Percentiles rank a stretch among this genome's conserved stretches.
Evolutionary conservation across 2,888 invertebrate genomes (phyloP).

Genomic region (Mystacides longicornis): DNA sequence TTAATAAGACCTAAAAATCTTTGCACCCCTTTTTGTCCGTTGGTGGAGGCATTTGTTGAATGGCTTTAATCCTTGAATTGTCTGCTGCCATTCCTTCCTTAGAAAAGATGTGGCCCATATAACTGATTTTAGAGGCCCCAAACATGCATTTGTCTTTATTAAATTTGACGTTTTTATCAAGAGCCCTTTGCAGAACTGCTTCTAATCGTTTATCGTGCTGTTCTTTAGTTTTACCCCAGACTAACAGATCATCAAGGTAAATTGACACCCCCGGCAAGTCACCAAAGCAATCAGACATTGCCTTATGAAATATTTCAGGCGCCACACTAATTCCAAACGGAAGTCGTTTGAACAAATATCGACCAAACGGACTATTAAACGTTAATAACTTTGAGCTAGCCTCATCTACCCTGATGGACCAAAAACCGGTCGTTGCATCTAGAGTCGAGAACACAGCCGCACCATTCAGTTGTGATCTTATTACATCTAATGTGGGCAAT

Average conservation of each 20-base stretch:
- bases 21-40: slow-evolving; percentile 15
- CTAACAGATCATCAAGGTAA: slow-evolving; percentile 5
- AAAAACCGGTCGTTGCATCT: neutral
- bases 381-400: neutral
- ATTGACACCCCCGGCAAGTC: slow-evolving; percentile 4
- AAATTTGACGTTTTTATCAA: slow-evolving; percentile 7
- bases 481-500: slow-evolving; percentile 3
- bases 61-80: slow-evolving; percentile 16
- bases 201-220: neutral
- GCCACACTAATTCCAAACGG: slow-evolving; percentile 6
- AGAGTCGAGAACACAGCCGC: neutral
- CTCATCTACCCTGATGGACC: neutral
- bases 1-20: slow-evolving; percentile 23
- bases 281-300: slow-evolving; percentile 3
- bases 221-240: neutral
- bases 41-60: slow-evolving; percentile 11
- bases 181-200: neutral
- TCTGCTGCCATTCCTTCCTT: slow-evolving; percentile 20
- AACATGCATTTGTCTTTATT: slow-evolving; percentile 22
- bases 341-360: neutral
- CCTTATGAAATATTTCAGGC: slow-evolving; percentile 5
- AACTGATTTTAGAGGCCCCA: slow-evolving; percentile 20
- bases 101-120: slow-evolving; percentile 26
- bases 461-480: neutral
- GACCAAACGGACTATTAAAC: neutral